Percentiles rank a stretch among this genome's conserved stretches.
Evolutionary conservation across 2,888 invertebrate species (phyloP).

Genomic region (Ennomos erosarius): DNA sequence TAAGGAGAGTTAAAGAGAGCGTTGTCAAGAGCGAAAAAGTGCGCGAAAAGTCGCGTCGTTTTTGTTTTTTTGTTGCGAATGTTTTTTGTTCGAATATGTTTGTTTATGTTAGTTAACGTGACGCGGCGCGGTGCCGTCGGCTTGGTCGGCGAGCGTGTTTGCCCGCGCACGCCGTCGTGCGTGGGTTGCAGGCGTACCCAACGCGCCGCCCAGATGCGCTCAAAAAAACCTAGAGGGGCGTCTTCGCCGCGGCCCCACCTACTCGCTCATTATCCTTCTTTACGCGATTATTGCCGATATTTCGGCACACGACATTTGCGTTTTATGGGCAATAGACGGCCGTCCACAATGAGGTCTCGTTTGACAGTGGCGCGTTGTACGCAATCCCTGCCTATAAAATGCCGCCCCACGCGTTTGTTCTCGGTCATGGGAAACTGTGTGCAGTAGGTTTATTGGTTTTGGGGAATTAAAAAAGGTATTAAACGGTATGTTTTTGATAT

Average conservation of each 20-base stretch:
- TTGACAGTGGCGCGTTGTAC: constrained; percentile 77
- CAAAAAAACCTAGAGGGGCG: constrained; percentile 81
- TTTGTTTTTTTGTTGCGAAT: constrained; percentile 45
- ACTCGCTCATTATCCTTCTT: constrained; percentile 81
- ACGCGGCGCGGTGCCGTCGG: constrained; percentile 72
- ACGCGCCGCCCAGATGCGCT: constrained; percentile 75
- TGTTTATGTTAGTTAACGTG: constrained; percentile 63
- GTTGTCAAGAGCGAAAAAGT: constrained; percentile 32
- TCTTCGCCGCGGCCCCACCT: constrained; percentile 77
- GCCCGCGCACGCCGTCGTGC: constrained; percentile 67
- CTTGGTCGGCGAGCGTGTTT: constrained; percentile 59
- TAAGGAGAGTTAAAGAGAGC: constrained; percentile 1
- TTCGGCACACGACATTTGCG: constrained; percentile 69
- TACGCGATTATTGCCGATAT: constrained; percentile 78
- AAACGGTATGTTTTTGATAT: constrained; percentile 17
- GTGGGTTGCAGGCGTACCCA: constrained; percentile 27
- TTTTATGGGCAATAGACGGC: constrained; percentile 61
- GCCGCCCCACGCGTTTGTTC: constrained; percentile 77
- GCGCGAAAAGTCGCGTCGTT: constrained; percentile 32
- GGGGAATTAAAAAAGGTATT: constrained; percentile 44
- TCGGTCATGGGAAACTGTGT: constrained; percentile 69
- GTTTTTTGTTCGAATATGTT: constrained; percentile 46
- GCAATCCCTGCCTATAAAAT: constrained; percentile 79
- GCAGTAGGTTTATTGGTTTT: constrained; percentile 50
- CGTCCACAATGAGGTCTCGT: constrained; percentile 77